Base-by-base conservation (phyloP, 2,113 vertebrate species). In the Ictalurus punctatus region DNA sequence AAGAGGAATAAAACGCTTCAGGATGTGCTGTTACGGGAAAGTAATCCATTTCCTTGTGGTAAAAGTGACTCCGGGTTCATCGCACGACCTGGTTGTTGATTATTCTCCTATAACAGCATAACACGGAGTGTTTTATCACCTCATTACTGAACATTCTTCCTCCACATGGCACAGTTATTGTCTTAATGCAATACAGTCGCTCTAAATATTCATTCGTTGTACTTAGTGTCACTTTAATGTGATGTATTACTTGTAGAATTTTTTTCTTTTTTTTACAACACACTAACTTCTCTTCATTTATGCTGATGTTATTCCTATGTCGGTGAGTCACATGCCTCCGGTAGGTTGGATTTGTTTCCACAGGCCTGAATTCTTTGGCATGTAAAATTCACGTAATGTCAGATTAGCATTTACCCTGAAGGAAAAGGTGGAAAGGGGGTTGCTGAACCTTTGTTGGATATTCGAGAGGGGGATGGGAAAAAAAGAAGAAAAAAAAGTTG, bases 311-410 rank as follows among this genome's bases (percentile, higher is more conserved):
- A 40, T 23, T 44, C 37, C 9, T 4, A 4, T 74, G 73, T 74
- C 73, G 19, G 19, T 44, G 19, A 86, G 58, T 91, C 74, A 34
- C 10, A 61, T 83, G 52, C 58, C 54, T 86, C n/a, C 2, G 30
- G 63, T 79, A 71, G 8, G 34, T 14, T 86, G 81, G 59, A 83
- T 93, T 34, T 90, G 90, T 85, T 90, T 87, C 71, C 82, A 87
- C 93, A 91, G 73, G 91, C 88, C 73, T 86, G 30, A 89, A 85
- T 89, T 63, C 84, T 78, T 71, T 76, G 80, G 80, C 69, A 85
- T 54, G 52, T 44, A 21, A 48, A 84, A 30, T 84, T 69, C 19
- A 25, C 37, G 19, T 48, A 21, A n/a, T 83, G 78, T 84, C 78
- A 82, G 48, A 34, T n/a, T 8, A 84, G 67, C 21, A 16, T 88